These are phyloP conservation scores for Myrmecobius fasciatus DNA, from an alignment of 2,113 vertebrate species.

Conservation along the genomic window DNA sequence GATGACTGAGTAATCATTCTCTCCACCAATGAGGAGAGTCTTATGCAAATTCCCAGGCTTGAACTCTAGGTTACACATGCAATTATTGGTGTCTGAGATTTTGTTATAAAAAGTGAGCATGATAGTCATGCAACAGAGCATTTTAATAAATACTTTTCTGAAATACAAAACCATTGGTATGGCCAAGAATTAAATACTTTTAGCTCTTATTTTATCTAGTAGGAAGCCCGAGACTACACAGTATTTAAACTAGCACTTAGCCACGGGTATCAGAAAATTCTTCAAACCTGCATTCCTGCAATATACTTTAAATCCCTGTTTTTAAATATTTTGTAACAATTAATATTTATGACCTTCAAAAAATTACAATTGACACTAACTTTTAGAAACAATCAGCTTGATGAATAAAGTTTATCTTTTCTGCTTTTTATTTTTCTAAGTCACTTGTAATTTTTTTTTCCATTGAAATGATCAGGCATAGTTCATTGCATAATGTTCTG, in stretches of 20 bases:
- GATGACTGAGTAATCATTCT: not conserved
- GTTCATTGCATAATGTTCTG: conserved; percentile 46
- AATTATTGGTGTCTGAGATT: not conserved
- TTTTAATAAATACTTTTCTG: not conserved
- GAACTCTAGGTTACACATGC: not conserved
- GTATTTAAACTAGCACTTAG: conserved; percentile 7
- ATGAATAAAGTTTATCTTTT: not conserved
- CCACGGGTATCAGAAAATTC: not conserved
- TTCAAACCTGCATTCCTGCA: not conserved
- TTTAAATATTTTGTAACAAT: not conserved
- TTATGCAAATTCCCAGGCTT: not conserved
- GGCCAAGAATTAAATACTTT: conserved; percentile 27
- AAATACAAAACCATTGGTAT: not conserved
- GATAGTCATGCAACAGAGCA: not conserved
- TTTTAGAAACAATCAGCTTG: conserved; percentile 31
- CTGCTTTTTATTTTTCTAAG: conserved; percentile 13
- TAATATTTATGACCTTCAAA: conserved; percentile 14
- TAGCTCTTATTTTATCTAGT: conserved; percentile 13
- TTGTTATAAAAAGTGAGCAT: no score
- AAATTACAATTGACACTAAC: not conserved
- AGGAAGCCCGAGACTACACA: conserved; percentile 9
- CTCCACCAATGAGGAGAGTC: not conserved
- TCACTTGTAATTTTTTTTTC: not conserved
- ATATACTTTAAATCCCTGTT: not conserved
- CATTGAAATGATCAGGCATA: conserved; percentile 14